phyloP scores from a whole-genome alignment of 2,888 invertebrate species.

The Penaeus monodon region DNA sequence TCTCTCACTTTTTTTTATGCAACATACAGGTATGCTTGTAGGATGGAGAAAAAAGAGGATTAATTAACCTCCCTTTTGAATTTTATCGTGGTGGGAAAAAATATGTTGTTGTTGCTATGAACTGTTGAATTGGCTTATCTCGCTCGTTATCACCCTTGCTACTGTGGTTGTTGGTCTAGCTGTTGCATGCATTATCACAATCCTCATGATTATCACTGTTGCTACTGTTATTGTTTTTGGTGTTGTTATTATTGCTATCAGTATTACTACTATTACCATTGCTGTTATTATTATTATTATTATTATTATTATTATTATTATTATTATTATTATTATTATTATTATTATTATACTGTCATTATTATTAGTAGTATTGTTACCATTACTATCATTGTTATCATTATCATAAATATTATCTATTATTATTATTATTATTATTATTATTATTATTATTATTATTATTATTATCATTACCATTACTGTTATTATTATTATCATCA shows the following conservation, averaged over 20 bases:
- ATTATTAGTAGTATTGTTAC: background rate
- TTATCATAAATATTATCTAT: too few species aligned
- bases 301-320: background rate
- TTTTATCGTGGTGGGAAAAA: too few species aligned
- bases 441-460: background rate
- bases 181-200: too few species aligned
- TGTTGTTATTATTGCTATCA: background rate
- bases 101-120: too few species aligned
- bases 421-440: background rate
- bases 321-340: constrained; percentile 3
- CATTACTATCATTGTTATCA: background rate
- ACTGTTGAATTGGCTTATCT: too few species aligned
- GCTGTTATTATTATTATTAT: background rate
- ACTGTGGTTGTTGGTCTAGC: too few species aligned
- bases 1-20: constrained; percentile 4
- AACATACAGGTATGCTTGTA: too few species aligned
- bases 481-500: background rate
- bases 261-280: background rate
- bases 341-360: background rate
- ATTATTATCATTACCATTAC: background rate
- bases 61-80: too few species aligned
- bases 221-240: too few species aligned
- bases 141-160: too few species aligned
- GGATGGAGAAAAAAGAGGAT: too few species aligned
- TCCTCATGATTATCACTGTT: too few species aligned